These are phyloP conservation scores for Drosophila maculinotata DNA, from an alignment of 2,888 invertebrate species.

Conservation along the genomic window DNA sequence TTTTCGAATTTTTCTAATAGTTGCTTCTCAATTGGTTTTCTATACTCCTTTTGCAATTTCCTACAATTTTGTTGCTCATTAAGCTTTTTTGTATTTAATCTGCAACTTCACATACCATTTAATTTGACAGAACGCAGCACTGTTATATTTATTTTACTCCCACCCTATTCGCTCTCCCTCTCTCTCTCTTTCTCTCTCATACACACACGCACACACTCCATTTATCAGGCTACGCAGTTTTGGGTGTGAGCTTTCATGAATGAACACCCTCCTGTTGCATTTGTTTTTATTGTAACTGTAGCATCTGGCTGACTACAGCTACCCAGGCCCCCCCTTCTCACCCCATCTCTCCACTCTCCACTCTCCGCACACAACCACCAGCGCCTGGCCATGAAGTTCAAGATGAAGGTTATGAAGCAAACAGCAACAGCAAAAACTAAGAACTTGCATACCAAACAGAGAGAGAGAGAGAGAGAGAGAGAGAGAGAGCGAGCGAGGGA, in stretches of 20 bases:
- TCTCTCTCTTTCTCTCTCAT: background rate
- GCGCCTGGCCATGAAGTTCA: conserved; percentile 70
- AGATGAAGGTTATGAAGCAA: conserved; percentile 74
- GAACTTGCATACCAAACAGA: conserved; percentile 30
- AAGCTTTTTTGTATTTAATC: conserved; percentile 11
- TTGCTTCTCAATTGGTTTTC: background rate
- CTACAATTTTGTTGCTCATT: conserved; percentile 15
- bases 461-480: background rate
- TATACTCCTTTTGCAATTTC: background rate
- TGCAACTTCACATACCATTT: conserved; percentile 14
- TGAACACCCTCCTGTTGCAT: conserved; percentile 81
- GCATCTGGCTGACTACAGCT: conserved; percentile 20
- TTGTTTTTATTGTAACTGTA: conserved; percentile 70
- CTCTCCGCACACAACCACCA: conserved; percentile 4
- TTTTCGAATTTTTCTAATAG: background rate
- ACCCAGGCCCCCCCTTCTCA: background rate
- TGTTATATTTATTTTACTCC: conserved; percentile 9
- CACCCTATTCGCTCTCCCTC: background rate
- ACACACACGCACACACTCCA: background rate
- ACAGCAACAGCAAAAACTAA: conserved; percentile 41
- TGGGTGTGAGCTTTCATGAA: conserved; percentile 67
- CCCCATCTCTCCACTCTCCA: conserved; percentile 3
- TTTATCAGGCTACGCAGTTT: conserved; percentile 19
- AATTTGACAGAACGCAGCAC: conserved; percentile 4
- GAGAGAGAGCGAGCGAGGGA: conserved; percentile 1